phyloP scores from a whole-genome alignment of 2,113 vertebrate genomes.

The Pomatostomus ruficeps region DNA sequence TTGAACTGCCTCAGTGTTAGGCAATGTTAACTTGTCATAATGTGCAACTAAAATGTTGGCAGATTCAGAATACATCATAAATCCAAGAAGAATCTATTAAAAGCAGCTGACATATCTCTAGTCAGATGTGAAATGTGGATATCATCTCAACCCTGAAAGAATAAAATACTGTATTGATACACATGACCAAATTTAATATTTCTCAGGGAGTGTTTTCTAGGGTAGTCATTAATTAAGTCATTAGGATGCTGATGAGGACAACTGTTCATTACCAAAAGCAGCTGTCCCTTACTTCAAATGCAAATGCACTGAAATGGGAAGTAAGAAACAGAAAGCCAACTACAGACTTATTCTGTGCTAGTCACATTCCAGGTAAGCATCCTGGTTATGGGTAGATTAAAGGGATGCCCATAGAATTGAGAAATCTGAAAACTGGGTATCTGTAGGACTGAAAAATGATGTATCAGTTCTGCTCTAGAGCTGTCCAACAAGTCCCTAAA shows the following conservation, averaged over 20 bases:
- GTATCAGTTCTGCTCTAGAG: neutral
- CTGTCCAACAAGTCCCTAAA: neutral
- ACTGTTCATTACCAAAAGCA: constrained; percentile 6
- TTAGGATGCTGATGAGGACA: constrained; percentile 24
- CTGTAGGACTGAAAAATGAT: accelerated
- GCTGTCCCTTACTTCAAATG: neutral
- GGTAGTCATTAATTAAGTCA: constrained; percentile 17
- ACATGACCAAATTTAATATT: neutral
- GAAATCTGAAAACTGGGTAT: neutral
- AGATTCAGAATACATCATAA: constrained; percentile 25
- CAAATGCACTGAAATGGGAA: neutral
- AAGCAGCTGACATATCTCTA: constrained; percentile 42
- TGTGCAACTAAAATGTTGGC: constrained; percentile 32
- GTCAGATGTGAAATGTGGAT: constrained; percentile 37
- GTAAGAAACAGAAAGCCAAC: neutral
- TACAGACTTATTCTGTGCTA: neutral
- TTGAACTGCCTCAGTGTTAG: neutral
- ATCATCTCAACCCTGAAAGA: neutral
- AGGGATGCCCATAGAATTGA: neutral
- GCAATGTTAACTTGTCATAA: constrained; percentile 55
- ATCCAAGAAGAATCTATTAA: constrained; percentile 42
- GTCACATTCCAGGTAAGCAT: neutral
- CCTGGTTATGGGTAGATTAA: neutral
- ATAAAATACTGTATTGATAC: neutral
- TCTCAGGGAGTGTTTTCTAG: neutral